phyloP scores from a whole-genome alignment of 2,888 invertebrate genomes.

The Cerceris ruficornis region DNA sequence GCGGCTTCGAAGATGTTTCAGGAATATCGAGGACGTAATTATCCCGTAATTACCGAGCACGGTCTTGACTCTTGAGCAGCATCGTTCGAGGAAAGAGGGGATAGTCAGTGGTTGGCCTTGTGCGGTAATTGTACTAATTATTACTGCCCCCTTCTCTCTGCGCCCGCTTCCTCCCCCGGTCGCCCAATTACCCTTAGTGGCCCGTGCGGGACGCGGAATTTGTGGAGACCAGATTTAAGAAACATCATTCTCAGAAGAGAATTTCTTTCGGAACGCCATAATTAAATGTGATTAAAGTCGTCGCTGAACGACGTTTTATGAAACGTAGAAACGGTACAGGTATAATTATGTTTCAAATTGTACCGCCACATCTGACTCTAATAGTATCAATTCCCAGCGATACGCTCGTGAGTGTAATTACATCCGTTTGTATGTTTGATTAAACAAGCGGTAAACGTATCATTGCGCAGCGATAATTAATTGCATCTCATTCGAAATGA shows the following conservation, averaged over 20 bases:
- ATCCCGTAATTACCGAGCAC: slow-evolving; percentile 79
- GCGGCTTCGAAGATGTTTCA: slow-evolving; percentile 74
- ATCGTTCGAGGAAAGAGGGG: slow-evolving; percentile 61
- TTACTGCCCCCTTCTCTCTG: slow-evolving; percentile 71
- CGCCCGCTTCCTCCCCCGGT: slow-evolving; percentile 54
- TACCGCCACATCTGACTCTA: slow-evolving; percentile 3
- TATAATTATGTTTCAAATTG: neutral
- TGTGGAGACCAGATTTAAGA: slow-evolving; percentile 64
- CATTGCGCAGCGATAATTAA: too few species aligned
- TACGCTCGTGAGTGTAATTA: neutral
- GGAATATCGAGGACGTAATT: slow-evolving; percentile 81
- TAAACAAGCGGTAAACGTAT: too few species aligned
- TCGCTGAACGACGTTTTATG: neutral
- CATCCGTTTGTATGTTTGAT: too few species aligned
- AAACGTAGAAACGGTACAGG: neutral
- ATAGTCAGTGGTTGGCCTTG: slow-evolving; percentile 78
- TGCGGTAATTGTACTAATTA: slow-evolving; percentile 81
- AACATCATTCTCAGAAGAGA: slow-evolving; percentile 58
- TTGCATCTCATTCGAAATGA: too few species aligned
- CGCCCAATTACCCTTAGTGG: slow-evolving; percentile 60
- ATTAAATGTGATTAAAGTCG: slow-evolving; percentile 22
- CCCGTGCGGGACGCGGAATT: slow-evolving; percentile 46
- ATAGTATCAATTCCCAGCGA: neutral
- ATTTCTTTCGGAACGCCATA: slow-evolving; percentile 23
- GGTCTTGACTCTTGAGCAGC: slow-evolving; percentile 76